Conservation (phyloP, 2,797 vertebrate species). For the Apodemus agrarius region DNA sequence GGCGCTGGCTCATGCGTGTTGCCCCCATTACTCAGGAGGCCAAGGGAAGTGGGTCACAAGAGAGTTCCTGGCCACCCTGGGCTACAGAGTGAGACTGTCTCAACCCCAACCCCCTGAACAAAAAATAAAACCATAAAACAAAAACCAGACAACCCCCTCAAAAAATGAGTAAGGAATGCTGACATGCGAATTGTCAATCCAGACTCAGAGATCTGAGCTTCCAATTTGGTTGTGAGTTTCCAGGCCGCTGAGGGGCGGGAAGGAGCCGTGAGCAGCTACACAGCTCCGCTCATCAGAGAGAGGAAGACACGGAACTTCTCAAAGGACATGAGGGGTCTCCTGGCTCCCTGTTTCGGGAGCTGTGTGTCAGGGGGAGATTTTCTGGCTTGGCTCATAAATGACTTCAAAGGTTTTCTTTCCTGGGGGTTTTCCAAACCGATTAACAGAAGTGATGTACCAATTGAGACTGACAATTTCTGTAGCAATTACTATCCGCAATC, state of each 20-base stretch:
- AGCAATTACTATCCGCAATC: not conserved
- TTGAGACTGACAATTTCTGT: not conserved
- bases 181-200: not conserved
- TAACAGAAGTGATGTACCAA: not conserved
- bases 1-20: not conserved
- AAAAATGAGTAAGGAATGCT: slow-evolving; percentile 12
- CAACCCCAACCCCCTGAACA: not conserved
- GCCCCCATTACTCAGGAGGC: not conserved
- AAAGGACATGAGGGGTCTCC: slow-evolving; percentile 20
- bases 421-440: not conserved
- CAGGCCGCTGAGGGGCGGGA: slow-evolving; percentile 37
- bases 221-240: slow-evolving; percentile 51
- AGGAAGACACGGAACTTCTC: not conserved
- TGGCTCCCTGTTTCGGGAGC: slow-evolving; percentile 54
- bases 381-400: not conserved
- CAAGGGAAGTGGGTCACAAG: not conserved
- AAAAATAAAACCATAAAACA: not conserved
- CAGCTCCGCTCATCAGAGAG: not conserved
- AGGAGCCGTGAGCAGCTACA: not conserved
- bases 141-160: not conserved
- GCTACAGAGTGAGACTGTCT: not conserved
- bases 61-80: not conserved
- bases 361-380: not conserved
- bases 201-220: slow-evolving; percentile 5
- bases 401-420: slow-evolving; percentile 26